Conservation (phyloP, 2,113 vertebrate genomes). For the Heterochromis multidens region DNA sequence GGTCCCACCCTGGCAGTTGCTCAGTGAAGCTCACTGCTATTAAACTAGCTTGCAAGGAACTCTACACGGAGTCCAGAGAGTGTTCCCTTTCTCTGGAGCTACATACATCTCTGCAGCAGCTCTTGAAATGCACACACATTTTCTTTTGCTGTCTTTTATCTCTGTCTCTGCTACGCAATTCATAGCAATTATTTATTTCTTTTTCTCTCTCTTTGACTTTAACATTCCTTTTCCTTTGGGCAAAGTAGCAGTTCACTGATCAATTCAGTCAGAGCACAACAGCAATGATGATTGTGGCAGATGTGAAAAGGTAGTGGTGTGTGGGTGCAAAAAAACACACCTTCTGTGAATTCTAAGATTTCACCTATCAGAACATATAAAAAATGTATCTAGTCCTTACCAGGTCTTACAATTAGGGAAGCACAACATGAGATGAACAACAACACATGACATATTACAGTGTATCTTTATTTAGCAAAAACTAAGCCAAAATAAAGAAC, state of each 20-base stretch:
- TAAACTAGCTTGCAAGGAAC: neutral
- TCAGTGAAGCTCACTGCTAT: neutral
- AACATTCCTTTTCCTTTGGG: neutral
- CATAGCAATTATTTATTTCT: neutral
- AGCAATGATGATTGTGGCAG: neutral
- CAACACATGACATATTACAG: neutral
- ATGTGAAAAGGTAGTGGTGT: neutral
- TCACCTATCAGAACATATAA: neutral
- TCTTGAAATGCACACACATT: neutral
- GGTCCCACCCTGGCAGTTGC: neutral
- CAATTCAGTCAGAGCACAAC: too few species aligned
- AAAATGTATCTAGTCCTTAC: neutral
- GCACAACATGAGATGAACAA: neutral
- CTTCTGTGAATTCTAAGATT: too few species aligned
- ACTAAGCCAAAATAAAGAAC: neutral
- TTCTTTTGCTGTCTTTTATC: neutral
- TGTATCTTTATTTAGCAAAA: neutral
- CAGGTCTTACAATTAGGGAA: neutral
- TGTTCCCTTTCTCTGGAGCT: neutral
- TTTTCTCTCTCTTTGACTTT: neutral
- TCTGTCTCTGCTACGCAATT: neutral
- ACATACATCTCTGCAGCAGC: neutral
- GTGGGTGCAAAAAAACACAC: neutral
- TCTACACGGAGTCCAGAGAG: neutral
- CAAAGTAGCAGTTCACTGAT: neutral